Conservation (phyloP, 2,797 vertebrate genomes). For the Molossus molossus region DNA sequence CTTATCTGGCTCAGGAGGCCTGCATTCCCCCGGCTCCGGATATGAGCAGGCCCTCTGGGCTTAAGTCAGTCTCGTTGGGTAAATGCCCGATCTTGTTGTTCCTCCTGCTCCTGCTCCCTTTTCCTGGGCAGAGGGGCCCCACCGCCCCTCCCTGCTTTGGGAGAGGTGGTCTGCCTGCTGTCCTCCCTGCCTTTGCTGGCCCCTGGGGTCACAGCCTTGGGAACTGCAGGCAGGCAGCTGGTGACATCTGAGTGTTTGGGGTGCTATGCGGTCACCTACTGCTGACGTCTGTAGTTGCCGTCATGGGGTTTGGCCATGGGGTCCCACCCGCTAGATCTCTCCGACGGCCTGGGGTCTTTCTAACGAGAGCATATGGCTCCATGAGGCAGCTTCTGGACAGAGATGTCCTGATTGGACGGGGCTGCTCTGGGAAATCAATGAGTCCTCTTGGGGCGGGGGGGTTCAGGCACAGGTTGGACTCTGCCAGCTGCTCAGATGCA, state of each 20-base stretch:
- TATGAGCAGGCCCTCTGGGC: background rate
- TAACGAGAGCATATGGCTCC: background rate
- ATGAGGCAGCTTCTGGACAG: background rate
- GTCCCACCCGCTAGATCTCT: background rate
- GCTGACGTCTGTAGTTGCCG: background rate
- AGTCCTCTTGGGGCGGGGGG: background rate
- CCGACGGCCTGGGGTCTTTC: rapidly evolving
- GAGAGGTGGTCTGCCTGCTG: rapidly evolving
- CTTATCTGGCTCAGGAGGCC: background rate
- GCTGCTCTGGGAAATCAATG: background rate
- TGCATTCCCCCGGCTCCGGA: background rate
- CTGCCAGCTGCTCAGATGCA: background rate
- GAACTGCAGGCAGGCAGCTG: background rate
- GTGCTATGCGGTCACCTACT: no score
- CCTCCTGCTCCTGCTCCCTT: background rate
- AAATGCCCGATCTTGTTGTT: background rate
- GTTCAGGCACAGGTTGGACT: background rate
- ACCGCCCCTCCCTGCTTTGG: rapidly evolving
- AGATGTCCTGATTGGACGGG: background rate
- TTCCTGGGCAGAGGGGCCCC: background rate
- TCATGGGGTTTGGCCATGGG: background rate
- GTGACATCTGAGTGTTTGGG: background rate
- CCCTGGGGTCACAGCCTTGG: background rate
- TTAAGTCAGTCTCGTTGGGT: background rate
- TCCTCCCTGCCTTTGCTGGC: background rate